These are phyloP conservation scores for Athene cunicularia DNA, from an alignment of 2,113 vertebrate species.

Conservation along the genomic window DNA sequence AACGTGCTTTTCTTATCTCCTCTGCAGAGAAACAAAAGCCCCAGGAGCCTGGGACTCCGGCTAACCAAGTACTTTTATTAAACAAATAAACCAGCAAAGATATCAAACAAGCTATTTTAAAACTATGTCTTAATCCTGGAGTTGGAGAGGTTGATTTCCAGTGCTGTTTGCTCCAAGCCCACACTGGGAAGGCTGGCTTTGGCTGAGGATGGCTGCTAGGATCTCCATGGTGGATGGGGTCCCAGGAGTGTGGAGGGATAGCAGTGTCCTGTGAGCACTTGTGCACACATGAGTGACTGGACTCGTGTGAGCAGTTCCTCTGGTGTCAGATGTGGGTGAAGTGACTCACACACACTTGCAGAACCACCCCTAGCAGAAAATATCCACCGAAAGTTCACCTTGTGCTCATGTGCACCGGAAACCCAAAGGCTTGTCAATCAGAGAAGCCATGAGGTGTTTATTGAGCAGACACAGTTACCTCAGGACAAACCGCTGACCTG, in stretches of 20 bases:
- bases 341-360: constrained; percentile 15
- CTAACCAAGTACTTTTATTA: constrained; percentile 55
- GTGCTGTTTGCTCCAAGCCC: background rate
- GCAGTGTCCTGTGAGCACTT: rapidly evolving
- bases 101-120: constrained; percentile 33
- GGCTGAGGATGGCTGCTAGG: background rate
- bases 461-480: background rate
- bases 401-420: constrained; percentile 35
- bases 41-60: background rate
- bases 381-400: constrained; percentile 60
- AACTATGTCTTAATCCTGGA: background rate
- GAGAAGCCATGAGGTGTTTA: constrained; percentile 13
- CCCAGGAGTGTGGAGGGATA: rapidly evolving
- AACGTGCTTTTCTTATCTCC: constrained; percentile 53
- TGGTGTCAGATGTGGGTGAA: background rate
- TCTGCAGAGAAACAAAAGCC: constrained; percentile 53
- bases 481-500: background rate
- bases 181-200: background rate
- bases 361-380: constrained; percentile 27
- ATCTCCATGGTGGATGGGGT: background rate
- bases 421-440: background rate
- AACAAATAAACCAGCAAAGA: constrained; percentile 59
- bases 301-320: background rate
- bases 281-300: background rate
- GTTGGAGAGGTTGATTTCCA: background rate